These are phyloP conservation scores for Poicephalus meyeri DNA, from an alignment of 2,113 vertebrate genomes.

Conservation along the genomic window DNA sequence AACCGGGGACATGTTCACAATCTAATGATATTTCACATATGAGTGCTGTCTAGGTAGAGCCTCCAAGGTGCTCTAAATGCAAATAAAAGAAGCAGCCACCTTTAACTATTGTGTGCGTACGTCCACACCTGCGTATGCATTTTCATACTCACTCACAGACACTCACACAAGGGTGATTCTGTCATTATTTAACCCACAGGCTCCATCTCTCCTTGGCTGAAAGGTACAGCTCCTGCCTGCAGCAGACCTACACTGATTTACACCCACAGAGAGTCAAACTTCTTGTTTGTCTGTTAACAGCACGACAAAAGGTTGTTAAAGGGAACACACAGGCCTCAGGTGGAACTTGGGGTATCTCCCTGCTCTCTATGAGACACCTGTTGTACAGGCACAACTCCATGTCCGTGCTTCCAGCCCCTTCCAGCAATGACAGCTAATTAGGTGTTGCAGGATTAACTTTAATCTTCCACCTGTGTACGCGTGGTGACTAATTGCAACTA, in stretches of 20 bases:
- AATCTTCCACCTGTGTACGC: neutral
- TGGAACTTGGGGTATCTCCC: neutral
- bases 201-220: neutral
- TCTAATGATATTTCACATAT: neutral
- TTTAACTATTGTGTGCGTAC: neutral
- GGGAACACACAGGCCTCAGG: neutral
- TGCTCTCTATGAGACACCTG: neutral
- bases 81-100: neutral
- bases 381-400: neutral
- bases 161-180: neutral
- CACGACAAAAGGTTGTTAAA: neutral
- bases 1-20: accelerated
- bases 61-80: neutral
- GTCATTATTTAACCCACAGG: neutral
- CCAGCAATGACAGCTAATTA: conserved; percentile 8
- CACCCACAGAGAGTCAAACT: neutral
- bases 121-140: neutral
- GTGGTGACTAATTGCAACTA: neutral
- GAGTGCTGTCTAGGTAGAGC: neutral
- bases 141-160: neutral
- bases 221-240: neutral
- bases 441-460: neutral
- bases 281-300: neutral
- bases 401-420: neutral
- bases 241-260: neutral